A percentile compares a stretch with the other conserved stretches of the same genome.
Conservation (phyloP, 2,888 invertebrate species). For the Mamestra brassicae region DNA sequence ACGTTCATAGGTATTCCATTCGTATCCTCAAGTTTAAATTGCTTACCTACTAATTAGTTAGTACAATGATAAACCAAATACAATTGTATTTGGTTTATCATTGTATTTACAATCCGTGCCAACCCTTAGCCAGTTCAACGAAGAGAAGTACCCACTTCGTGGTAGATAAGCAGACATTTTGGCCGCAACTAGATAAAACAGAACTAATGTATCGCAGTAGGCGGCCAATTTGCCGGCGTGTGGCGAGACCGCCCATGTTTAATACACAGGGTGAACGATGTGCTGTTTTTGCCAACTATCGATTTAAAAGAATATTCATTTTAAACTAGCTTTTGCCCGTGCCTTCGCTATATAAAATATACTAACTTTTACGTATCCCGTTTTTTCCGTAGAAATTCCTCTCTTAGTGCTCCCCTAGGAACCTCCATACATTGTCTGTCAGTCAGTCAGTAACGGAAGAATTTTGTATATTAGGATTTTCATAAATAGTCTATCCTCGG, state of each 20-base stretch:
- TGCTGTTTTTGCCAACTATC: slow-evolving; percentile 7
- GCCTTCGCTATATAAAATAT: no score
- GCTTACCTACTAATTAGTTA: no score
- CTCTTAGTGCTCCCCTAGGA: no score
- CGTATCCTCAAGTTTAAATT: not conserved
- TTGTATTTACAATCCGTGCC: not conserved
- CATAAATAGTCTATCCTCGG: no score
- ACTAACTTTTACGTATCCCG: no score
- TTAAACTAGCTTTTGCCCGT: no score
- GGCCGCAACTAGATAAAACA: slow-evolving; percentile 48
- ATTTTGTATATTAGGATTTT: no score
- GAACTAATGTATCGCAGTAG: slow-evolving; percentile 47
- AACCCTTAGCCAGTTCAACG: not conserved
- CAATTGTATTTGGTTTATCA: not conserved
- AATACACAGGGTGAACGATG: slow-evolving; percentile 12
- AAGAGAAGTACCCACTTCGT: slow-evolving; percentile 10
- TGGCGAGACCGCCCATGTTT: slow-evolving; percentile 34
- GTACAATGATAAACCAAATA: not conserved
- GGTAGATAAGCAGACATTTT: slow-evolving; percentile 31
- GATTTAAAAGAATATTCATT: not conserved
- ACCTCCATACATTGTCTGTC: no score
- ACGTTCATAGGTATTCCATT: not conserved
- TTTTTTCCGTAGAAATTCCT: no score
- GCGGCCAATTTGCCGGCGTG: slow-evolving; percentile 47
- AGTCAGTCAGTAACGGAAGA: no score